Evolutionary conservation across 2,888 invertebrate genomes (phyloP).

Genomic region (Acleris laterana): DNA sequence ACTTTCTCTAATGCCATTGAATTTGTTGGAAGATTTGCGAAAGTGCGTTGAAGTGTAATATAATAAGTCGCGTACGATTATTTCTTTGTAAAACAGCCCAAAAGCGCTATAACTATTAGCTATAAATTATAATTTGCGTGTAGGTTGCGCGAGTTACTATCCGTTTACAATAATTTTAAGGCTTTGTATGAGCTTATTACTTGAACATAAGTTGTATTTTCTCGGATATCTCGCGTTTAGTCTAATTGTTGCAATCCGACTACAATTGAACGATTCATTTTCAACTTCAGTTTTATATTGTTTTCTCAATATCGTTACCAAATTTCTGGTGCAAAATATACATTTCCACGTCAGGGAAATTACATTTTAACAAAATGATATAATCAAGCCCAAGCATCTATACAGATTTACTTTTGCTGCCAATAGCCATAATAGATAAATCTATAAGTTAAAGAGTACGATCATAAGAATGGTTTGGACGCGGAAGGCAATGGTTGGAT

Average conservation of each 20-base stretch:
- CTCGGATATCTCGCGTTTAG: not conserved
- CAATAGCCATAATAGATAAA: no score
- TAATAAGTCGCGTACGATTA: not conserved
- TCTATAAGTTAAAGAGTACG: no score
- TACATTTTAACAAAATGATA: no score
- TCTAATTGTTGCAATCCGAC: not conserved
- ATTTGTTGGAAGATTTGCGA: no score
- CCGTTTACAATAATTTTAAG: conserved; percentile 10
- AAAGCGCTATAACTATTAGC: conserved; percentile 5
- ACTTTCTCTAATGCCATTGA: no score
- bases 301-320: no score
- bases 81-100: not conserved
- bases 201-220: not conserved
- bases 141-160: not conserved
- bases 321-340: no score
- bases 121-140: conserved; percentile 3
- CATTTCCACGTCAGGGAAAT: no score
- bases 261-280: not conserved
- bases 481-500: not conserved
- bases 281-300: not conserved
- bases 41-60: not conserved
- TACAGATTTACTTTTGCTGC: no score
- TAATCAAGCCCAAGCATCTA: no score
- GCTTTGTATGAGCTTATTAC: conserved; percentile 6
- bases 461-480: no score